A percentile compares a stretch with the other conserved stretches of the same genome.
Conservation (phyloP, 2,113 vertebrate genomes). For the Gorsachius goisagi region DNA sequence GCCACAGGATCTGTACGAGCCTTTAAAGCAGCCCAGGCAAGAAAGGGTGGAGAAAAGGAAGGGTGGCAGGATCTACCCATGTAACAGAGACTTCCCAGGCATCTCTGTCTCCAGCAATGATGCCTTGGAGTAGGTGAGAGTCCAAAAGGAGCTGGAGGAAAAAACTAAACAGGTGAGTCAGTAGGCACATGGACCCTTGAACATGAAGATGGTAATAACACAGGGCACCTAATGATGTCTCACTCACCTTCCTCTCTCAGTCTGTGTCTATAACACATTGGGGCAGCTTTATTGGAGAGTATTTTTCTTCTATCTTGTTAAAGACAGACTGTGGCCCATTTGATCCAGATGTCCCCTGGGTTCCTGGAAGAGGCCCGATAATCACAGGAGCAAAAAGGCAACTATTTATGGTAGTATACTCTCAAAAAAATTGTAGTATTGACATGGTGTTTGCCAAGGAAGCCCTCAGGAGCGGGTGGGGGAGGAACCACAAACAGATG, state of each 20-base stretch:
- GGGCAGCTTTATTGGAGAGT: background rate
- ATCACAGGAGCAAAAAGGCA: background rate
- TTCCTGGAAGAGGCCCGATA: background rate
- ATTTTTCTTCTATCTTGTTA: background rate
- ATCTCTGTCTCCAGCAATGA: background rate
- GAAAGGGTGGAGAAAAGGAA: background rate
- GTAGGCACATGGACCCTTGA: background rate
- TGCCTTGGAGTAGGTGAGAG: background rate
- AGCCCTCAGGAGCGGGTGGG: background rate
- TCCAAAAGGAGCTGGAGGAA: background rate
- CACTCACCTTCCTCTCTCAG: background rate
- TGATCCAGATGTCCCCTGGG: background rate
- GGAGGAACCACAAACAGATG: background rate
- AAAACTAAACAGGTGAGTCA: background rate
- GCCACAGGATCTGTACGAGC: background rate
- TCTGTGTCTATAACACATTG: background rate
- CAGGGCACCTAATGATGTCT: background rate
- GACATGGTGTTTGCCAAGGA: background rate
- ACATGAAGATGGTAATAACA: background rate
- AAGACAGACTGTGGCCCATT: background rate
- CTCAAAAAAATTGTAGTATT: background rate
- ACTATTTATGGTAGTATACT: background rate
- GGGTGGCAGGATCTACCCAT: fast-evolving
- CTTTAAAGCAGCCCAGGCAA: background rate
- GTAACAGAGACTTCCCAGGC: background rate